A percentile compares a stretch with the other conserved stretches of the same genome.
Conservation (phyloP, 2,113 vertebrate genomes). For the Cephalopterus ornatus region DNA sequence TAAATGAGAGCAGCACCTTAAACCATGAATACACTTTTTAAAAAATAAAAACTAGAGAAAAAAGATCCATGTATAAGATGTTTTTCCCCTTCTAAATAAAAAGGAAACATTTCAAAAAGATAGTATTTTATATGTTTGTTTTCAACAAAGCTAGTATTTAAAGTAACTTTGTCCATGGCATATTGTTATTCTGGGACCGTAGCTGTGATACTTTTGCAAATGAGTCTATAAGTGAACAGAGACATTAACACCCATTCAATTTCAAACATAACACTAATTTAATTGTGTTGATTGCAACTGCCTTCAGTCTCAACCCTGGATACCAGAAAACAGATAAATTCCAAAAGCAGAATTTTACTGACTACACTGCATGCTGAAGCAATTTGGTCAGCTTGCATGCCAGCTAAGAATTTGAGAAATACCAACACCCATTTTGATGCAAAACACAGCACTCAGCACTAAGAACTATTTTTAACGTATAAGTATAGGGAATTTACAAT, state of each 20-base stretch:
- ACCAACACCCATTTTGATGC: not conserved
- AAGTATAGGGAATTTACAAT: not conserved
- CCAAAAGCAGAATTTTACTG: not conserved
- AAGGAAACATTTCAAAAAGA: not conserved
- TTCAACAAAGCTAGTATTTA: not conserved
- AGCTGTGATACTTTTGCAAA: not conserved
- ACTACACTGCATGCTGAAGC: not conserved
- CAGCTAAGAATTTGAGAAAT: not conserved
- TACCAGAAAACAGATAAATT: not conserved
- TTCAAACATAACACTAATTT: not conserved
- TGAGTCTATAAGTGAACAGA: not conserved
- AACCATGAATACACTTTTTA: not conserved
- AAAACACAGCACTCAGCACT: not conserved
- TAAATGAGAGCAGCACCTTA: accelerated
- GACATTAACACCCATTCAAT: not conserved
- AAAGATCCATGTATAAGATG: not conserved
- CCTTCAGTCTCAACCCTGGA: not conserved
- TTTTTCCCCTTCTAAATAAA: not conserved
- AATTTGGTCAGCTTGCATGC: not conserved
- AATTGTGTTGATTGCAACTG: not conserved
- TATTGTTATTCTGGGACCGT: not conserved
- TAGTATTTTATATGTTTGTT: not conserved
- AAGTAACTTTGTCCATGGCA: not conserved
- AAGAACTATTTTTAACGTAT: not conserved
- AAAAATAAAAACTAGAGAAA: not conserved